Percentiles rank a stretch among this genome's conserved stretches.
Evolutionary conservation across 2,113 vertebrate genomes (phyloP).

Genomic region (Crotalus viridis): DNA sequence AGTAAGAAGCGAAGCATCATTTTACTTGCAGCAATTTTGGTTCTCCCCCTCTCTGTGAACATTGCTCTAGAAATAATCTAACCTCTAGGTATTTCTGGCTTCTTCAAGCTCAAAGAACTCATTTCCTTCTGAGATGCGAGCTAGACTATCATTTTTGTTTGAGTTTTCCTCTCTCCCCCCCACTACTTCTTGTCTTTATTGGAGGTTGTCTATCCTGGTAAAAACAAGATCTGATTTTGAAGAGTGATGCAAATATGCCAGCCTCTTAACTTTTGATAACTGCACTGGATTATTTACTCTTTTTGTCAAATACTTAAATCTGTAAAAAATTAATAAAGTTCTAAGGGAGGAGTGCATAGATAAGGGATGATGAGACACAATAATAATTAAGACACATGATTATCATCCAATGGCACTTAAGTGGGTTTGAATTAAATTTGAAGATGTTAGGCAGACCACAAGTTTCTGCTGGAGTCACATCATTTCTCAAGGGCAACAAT

Average conservation of each 20-base stretch:
- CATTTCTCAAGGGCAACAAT: background rate
- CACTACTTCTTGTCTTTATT: background rate
- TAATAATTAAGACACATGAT: background rate
- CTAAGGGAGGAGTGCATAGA: background rate
- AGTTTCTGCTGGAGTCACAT: background rate
- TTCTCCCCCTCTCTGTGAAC: conserved; percentile 32
- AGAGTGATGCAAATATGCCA: background rate
- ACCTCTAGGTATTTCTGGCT: conserved; percentile 6
- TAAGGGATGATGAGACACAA: background rate
- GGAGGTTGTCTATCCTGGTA: background rate
- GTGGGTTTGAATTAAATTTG: background rate
- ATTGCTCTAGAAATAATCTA: conserved; percentile 16
- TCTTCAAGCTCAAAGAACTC: conserved; percentile 15
- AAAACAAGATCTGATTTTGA: background rate
- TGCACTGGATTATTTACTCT: background rate
- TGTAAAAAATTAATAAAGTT: background rate
- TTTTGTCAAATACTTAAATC: background rate
- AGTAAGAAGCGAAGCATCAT: conserved; percentile 23
- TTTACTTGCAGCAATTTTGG: conserved; percentile 52
- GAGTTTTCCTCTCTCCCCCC: conserved; percentile 8
- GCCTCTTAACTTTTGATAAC: background rate
- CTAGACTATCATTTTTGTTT: conserved; percentile 24
- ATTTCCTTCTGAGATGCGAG: conserved; percentile 38
- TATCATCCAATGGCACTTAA: background rate
- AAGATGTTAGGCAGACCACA: background rate